phyloP scores from a whole-genome alignment of 2,113 vertebrate species.

The Oncorhynchus clarkii region DNA sequence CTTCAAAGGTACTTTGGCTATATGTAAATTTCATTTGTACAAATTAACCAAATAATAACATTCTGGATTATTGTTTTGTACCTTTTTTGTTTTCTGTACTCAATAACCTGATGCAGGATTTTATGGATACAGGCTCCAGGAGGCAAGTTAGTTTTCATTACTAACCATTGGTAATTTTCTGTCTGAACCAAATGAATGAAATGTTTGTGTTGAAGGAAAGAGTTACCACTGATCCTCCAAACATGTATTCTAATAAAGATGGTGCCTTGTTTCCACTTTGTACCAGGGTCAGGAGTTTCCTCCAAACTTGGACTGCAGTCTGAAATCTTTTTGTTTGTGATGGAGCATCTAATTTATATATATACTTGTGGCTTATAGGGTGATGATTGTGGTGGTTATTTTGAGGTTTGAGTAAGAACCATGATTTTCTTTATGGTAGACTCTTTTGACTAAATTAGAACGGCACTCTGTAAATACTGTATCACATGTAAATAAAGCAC shows the following conservation, averaged over 20 bases:
- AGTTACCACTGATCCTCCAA: too few relatives aligned
- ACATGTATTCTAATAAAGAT: conserved; percentile 37
- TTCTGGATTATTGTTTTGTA: neutral
- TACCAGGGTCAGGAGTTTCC: conserved; percentile 14
- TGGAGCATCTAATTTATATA: neutral
- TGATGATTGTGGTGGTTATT: conserved; percentile 12
- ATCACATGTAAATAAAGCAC: conserved; percentile 59
- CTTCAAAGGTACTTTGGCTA: too few relatives aligned
- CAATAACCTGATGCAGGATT: neutral
- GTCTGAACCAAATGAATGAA: neutral
- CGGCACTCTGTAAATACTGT: conserved; percentile 28
- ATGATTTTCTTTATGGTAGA: conserved; percentile 10
- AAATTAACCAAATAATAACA: neutral
- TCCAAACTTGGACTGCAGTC: conserved; percentile 18
- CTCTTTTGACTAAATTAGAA: neutral
- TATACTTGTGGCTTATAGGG: conserved; percentile 31
- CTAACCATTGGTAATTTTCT: neutral
- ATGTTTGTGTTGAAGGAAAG: too few relatives aligned
- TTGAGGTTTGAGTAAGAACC: conserved; percentile 14
- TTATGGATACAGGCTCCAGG: neutral
- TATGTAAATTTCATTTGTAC: neutral
- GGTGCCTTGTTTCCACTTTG: conserved; percentile 58
- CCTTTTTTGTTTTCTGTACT: neutral
- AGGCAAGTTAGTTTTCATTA: neutral
- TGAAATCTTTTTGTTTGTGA: conserved; percentile 22